These are phyloP conservation scores for Alethe diademata DNA, from an alignment of 2,113 vertebrate species.

Conservation along the genomic window DNA sequence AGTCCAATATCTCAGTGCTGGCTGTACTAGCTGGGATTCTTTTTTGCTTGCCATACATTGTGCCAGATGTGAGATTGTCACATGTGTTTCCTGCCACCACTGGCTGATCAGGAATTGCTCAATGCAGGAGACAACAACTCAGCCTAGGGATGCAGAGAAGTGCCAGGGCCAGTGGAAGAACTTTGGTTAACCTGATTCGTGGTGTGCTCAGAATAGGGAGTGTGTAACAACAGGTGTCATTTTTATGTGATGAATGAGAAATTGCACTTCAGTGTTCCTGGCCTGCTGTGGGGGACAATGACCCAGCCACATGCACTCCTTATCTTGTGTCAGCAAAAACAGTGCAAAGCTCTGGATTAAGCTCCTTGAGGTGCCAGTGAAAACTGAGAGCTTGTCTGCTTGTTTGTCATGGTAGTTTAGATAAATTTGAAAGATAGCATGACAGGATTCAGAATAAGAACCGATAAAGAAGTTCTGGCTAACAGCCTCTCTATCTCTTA, in stretches of 20 bases:
- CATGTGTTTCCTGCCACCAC: not conserved
- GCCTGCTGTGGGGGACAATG: not conserved
- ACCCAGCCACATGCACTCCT: not conserved
- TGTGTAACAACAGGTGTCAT: not conserved
- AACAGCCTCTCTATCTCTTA: not conserved
- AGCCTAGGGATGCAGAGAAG: not conserved
- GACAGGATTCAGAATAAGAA: not conserved
- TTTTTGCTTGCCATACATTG: rapidly evolving
- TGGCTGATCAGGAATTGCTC: not conserved
- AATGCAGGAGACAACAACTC: not conserved
- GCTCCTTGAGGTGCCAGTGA: not conserved
- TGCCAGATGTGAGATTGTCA: not conserved
- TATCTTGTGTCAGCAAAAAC: not conserved
- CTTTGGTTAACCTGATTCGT: not conserved
- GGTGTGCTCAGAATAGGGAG: not conserved
- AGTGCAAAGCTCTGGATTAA: not conserved
- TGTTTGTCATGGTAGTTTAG: constrained; percentile 36
- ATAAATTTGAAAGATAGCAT: constrained; percentile 38
- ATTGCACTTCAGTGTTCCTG: not conserved
- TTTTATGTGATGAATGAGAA: not conserved
- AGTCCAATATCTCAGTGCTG: not conserved
- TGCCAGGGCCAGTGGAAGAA: too few relatives aligned
- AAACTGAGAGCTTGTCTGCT: constrained; percentile 6
- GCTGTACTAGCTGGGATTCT: not conserved
- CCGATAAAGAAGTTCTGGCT: constrained; percentile 31